Evolutionary conservation across 2,113 vertebrate species (phyloP), one percentile per base, ranked within the genome.

Genomic region (Microcebus murinus): DNA sequence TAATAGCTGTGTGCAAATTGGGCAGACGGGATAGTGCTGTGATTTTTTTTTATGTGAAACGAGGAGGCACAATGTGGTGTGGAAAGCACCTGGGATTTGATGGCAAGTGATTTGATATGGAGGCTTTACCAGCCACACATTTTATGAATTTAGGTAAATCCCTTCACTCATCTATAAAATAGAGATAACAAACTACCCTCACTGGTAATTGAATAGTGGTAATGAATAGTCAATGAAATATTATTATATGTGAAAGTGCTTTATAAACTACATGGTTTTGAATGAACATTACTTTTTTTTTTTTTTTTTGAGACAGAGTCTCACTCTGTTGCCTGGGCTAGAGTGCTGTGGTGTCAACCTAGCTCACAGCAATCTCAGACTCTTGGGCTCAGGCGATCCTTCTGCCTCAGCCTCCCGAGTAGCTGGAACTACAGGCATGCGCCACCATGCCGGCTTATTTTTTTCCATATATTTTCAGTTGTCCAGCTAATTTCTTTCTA

Each of bases 161-260:
- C 11, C 71, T 96, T 86, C 59, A 76, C 80, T 80, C 63, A 36
- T 91, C 76, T 79, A 67, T 91, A 87, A 94, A 89, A 68, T 79
- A 52, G 52, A 48, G 20, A 13, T 86, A 90, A 52, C 55, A 80
- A 29, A 73, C 79, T 90, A 50, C 42, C 13, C 21, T 70, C 50
- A 68, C 34, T 95, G 55, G 45, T 73, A 13, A 52, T 55, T n/a
- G 48, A 83, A 92, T 45, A 45, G 42, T 52, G 77, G 42, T 84
- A n/a, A 27, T 87, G 36, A 94, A 55, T 65, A n/a, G 70, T 89
- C 45, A 59, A 12, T 89, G 48, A 93, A 61, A 92, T 70, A 17
- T 73, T 70, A 13, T 73, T 48, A 18, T 5, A 39, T 79, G 25
- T 95, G 42, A 86, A 82, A 48, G 18, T 84, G 52, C 31, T 92